phyloP scores from a whole-genome alignment of 2,888 invertebrate species.

The Lepidocyrtoides sp. region DNA sequence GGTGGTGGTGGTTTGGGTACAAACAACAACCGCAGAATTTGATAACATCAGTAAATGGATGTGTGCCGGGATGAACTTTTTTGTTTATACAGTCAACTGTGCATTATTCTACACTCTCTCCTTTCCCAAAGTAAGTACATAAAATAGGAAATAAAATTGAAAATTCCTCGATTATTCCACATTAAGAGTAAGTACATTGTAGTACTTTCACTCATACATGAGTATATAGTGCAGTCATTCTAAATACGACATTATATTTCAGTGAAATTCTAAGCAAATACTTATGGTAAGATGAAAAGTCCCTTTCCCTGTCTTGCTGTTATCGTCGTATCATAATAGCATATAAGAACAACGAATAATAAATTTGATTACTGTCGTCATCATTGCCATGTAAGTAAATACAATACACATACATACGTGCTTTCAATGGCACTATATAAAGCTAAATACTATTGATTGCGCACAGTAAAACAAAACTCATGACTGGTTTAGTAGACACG shows the following conservation, averaged over 20 bases:
- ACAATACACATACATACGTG: not conserved
- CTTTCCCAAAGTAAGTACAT: slow-evolving; percentile 18
- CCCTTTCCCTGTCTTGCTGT: slow-evolving; percentile 1
- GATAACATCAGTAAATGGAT: slow-evolving; percentile 46
- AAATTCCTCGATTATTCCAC: slow-evolving; percentile 14
- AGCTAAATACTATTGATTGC: not conserved
- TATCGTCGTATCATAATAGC: not conserved
- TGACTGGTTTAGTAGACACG: too few relatives aligned
- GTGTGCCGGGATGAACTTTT: slow-evolving; percentile 35
- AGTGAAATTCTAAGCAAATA: not conserved
- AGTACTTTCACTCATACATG: not conserved
- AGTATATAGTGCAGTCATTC: not conserved
- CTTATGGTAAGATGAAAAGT: not conserved
- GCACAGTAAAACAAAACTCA: not conserved
- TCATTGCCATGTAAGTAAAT: not conserved
- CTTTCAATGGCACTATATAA: not conserved
- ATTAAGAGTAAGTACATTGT: not conserved
- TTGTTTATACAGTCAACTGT: not conserved
- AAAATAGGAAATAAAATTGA: slow-evolving; percentile 53
- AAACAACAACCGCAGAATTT: slow-evolving; percentile 1
- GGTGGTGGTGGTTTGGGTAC: not conserved
- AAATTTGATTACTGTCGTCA: slow-evolving; percentile 33
- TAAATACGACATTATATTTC: not conserved
- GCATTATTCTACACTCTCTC: not conserved
- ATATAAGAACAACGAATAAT: slow-evolving; percentile 14